Percentiles rank a stretch among this genome's conserved stretches.
These are phyloP conservation scores for Diabrotica undecimpunctata DNA, from an alignment of 1,140 invertebrate genomes.

Conservation along the genomic window DNA sequence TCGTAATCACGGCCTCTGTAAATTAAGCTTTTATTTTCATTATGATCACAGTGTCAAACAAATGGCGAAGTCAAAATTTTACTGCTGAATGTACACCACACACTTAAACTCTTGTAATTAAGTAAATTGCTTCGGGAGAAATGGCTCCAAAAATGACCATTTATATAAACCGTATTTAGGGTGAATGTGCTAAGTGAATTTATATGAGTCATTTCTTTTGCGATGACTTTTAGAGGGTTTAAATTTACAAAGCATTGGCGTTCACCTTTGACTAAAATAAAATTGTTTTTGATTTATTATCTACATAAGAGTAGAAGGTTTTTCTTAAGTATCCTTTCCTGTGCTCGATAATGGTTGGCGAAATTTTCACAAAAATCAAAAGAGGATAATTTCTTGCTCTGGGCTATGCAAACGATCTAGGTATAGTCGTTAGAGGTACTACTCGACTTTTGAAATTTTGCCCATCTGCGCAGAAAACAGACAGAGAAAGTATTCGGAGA, in stretches of 20 bases:
- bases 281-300: too few species aligned
- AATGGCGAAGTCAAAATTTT: not conserved
- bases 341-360: too few species aligned
- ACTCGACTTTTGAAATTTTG: too few species aligned
- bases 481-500: too few species aligned
- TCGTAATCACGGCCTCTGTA: not conserved
- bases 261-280: not conserved
- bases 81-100: conserved; percentile 3
- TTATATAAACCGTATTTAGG: conserved; percentile 8
- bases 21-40: not conserved
- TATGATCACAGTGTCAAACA: not conserved
- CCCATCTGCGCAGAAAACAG: too few species aligned
- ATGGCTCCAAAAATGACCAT: conserved; percentile 9
- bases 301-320: too few species aligned
- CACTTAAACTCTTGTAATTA: conserved; percentile 9
- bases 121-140: conserved; percentile 1
- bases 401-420: too few species aligned
- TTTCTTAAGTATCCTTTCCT: too few species aligned
- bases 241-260: conserved; percentile 1
- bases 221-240: not conserved
- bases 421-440: too few species aligned
- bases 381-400: too few species aligned
- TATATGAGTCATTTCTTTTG: conserved; percentile 12
- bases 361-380: too few species aligned
- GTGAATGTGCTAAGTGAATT: conserved; percentile 11